Conservation (phyloP, 1,140 invertebrate genomes). For the Arion vulgaris region DNA sequence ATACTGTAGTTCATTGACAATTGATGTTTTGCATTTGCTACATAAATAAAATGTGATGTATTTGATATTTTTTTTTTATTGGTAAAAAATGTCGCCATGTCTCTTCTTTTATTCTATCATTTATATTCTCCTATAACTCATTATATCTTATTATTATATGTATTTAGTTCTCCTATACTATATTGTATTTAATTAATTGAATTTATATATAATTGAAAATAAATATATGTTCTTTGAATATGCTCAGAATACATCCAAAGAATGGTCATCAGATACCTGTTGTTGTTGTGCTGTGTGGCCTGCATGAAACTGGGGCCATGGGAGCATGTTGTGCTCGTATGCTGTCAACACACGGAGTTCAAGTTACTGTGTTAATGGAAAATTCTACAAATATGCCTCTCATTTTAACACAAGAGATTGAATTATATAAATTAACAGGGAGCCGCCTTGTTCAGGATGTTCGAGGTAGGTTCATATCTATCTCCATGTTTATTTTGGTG, state of each 20-base stretch:
- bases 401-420: conserved; percentile 75
- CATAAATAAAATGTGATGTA: too few species aligned
- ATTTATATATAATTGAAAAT: too few species aligned
- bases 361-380: conserved; percentile 80
- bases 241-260: conserved; percentile 79
- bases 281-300: conserved; percentile 83
- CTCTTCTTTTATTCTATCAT: too few species aligned
- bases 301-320: conserved; percentile 82
- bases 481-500: too few species aligned
- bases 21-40: too few species aligned
- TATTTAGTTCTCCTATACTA: too few species aligned
- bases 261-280: conserved; percentile 87
- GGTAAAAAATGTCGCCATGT: too few species aligned
- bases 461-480: conserved; percentile 66
- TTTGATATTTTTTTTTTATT: too few species aligned
- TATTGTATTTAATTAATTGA: too few species aligned
- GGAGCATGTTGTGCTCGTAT: conserved; percentile 82
- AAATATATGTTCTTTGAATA: neutral
- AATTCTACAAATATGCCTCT: conserved; percentile 61
- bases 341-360: conserved; percentile 86
- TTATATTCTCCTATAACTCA: too few species aligned
- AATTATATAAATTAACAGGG: conserved; percentile 78
- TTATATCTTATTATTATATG: too few species aligned
- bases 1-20: too few species aligned
- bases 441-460: conserved; percentile 73